phyloP scores from a whole-genome alignment of 2,113 vertebrate species.

The Periophthalmus modestus region DNA sequence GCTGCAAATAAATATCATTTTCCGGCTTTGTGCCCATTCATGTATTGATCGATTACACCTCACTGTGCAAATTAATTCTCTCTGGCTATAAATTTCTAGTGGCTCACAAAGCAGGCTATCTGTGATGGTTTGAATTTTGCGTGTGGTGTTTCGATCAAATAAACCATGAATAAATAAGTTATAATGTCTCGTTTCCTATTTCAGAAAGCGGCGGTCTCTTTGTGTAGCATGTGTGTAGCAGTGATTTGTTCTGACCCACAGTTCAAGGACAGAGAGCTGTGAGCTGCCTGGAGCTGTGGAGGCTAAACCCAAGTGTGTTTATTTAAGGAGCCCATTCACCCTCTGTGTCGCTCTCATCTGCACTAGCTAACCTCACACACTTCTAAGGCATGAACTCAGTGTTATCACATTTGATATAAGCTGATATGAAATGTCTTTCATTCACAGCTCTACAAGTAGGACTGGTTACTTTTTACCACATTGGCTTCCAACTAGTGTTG shows the following conservation, averaged over 20 bases:
- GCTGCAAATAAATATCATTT: neutral
- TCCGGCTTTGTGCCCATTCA: neutral
- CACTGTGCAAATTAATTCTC: neutral
- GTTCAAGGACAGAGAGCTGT: conserved; percentile 76
- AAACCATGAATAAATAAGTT: conserved; percentile 13
- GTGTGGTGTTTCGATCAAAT: neutral
- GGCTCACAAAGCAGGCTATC: neutral
- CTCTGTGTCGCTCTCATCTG: neutral
- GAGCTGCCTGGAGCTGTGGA: conserved; percentile 74
- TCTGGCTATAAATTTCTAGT: neutral
- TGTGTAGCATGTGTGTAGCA: conserved; percentile 22
- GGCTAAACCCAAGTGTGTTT: conserved; percentile 75
- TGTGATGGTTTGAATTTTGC: neutral
- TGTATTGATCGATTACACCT: conserved; percentile 7
- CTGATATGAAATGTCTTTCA: neutral
- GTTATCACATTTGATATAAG: neutral
- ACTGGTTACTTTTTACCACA: neutral
- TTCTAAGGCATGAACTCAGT: neutral
- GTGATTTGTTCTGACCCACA: conserved; percentile 51
- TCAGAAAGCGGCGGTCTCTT: conserved; percentile 27
- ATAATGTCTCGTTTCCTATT: conserved; percentile 31
- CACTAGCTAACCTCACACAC: conserved; percentile 17
- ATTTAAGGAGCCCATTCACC: conserved; percentile 77
- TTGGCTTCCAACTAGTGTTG: too few species aligned
- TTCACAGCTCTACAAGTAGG: neutral